phyloP scores from a whole-genome alignment of 2,113 vertebrate species.

The Mirounga angustirostris region DNA sequence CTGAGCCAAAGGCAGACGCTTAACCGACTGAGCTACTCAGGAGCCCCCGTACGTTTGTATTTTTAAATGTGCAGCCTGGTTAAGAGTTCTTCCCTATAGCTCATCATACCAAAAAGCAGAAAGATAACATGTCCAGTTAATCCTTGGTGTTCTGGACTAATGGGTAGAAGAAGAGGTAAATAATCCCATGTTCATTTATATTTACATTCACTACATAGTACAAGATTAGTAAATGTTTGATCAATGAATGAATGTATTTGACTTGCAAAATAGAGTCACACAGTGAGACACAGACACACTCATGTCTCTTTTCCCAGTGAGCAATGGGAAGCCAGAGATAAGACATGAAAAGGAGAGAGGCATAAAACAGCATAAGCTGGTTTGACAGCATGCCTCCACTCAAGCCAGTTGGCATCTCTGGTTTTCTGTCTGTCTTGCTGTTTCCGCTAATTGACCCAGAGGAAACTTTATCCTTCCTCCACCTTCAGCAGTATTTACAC shows the following conservation, averaged over 20 bases:
- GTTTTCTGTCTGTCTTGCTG: background rate
- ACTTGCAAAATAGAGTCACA: conserved; percentile 54
- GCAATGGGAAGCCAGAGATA: conserved; percentile 1
- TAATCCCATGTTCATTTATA: background rate
- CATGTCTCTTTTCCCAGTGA: background rate
- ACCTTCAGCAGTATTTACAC: background rate
- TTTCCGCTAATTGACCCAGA: background rate
- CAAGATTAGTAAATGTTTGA: conserved; percentile 35
- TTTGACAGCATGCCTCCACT: background rate
- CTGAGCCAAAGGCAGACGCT: background rate
- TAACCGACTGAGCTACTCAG: background rate
- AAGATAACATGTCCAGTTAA: background rate
- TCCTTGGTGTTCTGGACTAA: conserved; percentile 51
- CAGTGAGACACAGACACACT: background rate
- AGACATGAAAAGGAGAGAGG: conserved; percentile 26
- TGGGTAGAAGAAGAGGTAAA: conserved; percentile 17
- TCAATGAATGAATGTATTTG: background rate
- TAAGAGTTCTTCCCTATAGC: conserved; percentile 4
- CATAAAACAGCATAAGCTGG: background rate
- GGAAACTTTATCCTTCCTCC: background rate
- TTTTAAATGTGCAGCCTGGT: background rate
- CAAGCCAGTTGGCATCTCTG: background rate
- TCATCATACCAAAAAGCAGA: background rate
- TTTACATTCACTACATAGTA: conserved; percentile 12
- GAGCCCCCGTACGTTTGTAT: background rate